Percentiles rank a stretch among this genome's conserved stretches.
phyloP scores from a whole-genome alignment of 1,140 invertebrate genomes.

The Holotrichia oblita region DNA sequence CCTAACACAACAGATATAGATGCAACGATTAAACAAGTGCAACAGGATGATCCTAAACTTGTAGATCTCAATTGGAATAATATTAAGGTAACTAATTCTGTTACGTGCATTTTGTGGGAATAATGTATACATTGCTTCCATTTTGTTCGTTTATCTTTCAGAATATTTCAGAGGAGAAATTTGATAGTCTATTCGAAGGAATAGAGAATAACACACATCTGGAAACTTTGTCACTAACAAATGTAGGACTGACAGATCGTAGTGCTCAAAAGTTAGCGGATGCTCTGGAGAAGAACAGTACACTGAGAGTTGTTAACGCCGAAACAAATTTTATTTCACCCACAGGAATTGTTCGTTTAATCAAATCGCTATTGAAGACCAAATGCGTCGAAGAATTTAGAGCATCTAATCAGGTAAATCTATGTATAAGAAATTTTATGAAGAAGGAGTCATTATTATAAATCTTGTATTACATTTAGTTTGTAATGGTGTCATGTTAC shows the following conservation, averaged over 20 bases:
- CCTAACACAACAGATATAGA: constrained; percentile 95
- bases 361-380: constrained; percentile 86
- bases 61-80: constrained; percentile 96
- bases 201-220: constrained; percentile 91
- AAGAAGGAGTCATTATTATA: no score
- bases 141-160: constrained; percentile 62
- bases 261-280: constrained; percentile 85
- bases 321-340: constrained; percentile 97
- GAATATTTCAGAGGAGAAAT: constrained; percentile 97
- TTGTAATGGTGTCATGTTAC: no score
- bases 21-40: constrained; percentile 86
- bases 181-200: constrained; percentile 88
- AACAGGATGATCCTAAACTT: constrained; percentile 87
- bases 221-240: constrained; percentile 91
- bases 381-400: constrained; percentile 92
- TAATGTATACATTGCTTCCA: not conserved
- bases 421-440: no score
- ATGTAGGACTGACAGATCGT: constrained; percentile 91
- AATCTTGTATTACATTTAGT: no score
- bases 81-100: constrained; percentile 85
- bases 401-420: constrained; percentile 92
- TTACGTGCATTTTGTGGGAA: no score
- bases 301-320: constrained; percentile 90
- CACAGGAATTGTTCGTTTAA: constrained; percentile 81
- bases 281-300: constrained; percentile 86